Percentiles rank a stretch among this genome's conserved stretches.
Conservation (phyloP, 2,888 invertebrate species). For the Pachycephus smyrnensis region DNA sequence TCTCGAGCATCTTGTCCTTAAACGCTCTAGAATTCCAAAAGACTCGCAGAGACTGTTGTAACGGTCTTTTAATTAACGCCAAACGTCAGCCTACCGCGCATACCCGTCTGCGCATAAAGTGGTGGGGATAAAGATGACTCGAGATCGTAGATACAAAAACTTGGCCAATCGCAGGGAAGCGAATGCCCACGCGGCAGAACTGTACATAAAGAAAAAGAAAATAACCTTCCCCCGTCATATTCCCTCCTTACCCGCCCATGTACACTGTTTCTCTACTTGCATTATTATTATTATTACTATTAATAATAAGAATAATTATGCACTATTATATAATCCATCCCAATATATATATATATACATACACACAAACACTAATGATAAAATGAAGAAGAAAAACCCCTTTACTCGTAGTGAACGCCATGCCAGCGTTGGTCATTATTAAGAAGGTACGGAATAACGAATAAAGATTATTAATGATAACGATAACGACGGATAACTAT, state of each 20-base stretch:
- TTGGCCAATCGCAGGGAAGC: neutral
- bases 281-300: conserved; percentile 32
- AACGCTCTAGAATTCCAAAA: neutral
- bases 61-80: neutral
- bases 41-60: neutral
- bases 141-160: neutral
- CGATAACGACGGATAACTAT: neutral
- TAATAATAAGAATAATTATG: conserved; percentile 29
- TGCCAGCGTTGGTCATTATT: conserved; percentile 24
- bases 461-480: neutral
- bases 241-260: conserved; percentile 22
- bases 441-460: neutral
- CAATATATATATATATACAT: conserved; percentile 14
- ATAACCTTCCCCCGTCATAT: conserved; percentile 10
- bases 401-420: conserved; percentile 23
- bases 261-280: conserved; percentile 33
- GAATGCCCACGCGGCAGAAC: conserved; percentile 13
- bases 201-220: conserved; percentile 25
- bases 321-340: conserved; percentile 36
- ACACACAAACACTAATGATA: conserved; percentile 21
- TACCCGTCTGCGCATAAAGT: neutral
- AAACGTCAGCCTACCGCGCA: neutral
- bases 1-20: neutral
- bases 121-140: neutral
- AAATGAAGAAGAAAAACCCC: conserved; percentile 11